These are phyloP conservation scores for Drosophila subsilvestris DNA, from an alignment of 2,888 invertebrate species.

Conservation along the genomic window DNA sequence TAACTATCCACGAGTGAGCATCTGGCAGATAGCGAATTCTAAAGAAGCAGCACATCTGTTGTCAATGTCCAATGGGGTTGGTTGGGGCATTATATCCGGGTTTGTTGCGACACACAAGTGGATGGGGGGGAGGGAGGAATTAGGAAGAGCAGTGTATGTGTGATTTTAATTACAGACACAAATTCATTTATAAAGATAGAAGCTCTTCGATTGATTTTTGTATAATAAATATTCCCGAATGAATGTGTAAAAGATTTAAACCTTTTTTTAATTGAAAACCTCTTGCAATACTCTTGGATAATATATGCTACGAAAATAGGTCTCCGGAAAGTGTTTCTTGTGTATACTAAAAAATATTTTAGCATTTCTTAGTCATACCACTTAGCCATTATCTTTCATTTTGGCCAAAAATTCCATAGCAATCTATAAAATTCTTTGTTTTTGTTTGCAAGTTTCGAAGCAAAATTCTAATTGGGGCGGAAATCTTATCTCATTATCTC, in stretches of 20 bases:
- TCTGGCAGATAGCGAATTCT: conserved; percentile 13
- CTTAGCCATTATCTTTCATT: not conserved
- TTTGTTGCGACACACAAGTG: not conserved
- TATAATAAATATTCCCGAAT: not conserved
- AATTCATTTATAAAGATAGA: not conserved
- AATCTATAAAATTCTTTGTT: not conserved
- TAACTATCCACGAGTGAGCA: conserved; percentile 12
- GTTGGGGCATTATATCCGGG: conserved; percentile 27
- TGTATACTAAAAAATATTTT: not conserved
- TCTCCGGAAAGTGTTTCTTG: too few species aligned
- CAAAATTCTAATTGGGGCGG: not conserved
- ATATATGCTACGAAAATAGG: too few species aligned
- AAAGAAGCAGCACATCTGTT: conserved; percentile 28
- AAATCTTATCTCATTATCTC: not conserved
- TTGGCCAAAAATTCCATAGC: not conserved
- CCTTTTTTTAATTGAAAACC: not conserved
- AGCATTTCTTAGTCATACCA: not conserved
- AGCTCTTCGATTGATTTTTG: not conserved
- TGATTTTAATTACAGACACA: not conserved
- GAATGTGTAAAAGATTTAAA: too few species aligned
- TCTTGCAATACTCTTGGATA: not conserved
- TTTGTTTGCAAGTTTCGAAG: not conserved
- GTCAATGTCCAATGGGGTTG: conserved; percentile 11
- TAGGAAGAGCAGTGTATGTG: too few species aligned
- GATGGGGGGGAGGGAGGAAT: too few species aligned